Evolutionary conservation across 2,113 vertebrate species (phyloP), one percentile per base, ranked within the genome.

Genomic region (Paramisgurnus dabryanus): DNA sequence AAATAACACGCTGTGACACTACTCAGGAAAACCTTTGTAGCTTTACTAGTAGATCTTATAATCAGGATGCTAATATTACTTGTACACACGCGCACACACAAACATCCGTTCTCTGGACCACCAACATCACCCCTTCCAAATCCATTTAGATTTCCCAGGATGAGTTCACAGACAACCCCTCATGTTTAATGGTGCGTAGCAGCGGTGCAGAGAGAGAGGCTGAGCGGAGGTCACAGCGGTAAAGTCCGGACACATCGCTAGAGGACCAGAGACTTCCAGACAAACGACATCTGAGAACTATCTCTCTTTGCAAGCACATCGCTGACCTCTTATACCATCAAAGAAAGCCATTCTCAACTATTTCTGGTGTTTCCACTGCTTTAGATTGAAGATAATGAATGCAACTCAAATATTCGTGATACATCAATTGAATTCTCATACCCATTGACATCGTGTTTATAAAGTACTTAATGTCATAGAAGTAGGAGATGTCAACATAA

Each of bases 181-280:
- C 47, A 53, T 53, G 74, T 55, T 76, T 55, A 76, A 76, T 76
- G 74, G 63, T 4, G 74, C 63, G 17, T 76, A 66, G 61, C 74
- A 66, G 11, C 61, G 39, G 60, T 47, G 64, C 12, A 27, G 63
- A 55, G 27, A 76, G 74, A 76, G 74, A 76, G 63, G 45, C 50
- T 65, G 61, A 76, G 34, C 17, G 61, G 47, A 18, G 60, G 61
- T 76, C 74, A 76, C 17, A 6, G 61, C 61, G 40, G 18, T 66
- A 66, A 76, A 53, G 74, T 76, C 74, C 61, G 17, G 18, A 66
- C 61, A 40, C 61, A 66, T 76, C 34, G 47, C 61, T 22, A 40
- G 74, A 76, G 74, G 74, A 76, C 50, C 45, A 55, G 47, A 76
- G 45, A 76, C 47, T 8, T 39, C 47, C 27, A 66, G 45, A 76